Percentiles rank a stretch among this genome's conserved stretches.
These are phyloP conservation scores for Trachelus stipa DNA, from an alignment of 2,888 invertebrate genomes.

Conservation along the genomic window DNA sequence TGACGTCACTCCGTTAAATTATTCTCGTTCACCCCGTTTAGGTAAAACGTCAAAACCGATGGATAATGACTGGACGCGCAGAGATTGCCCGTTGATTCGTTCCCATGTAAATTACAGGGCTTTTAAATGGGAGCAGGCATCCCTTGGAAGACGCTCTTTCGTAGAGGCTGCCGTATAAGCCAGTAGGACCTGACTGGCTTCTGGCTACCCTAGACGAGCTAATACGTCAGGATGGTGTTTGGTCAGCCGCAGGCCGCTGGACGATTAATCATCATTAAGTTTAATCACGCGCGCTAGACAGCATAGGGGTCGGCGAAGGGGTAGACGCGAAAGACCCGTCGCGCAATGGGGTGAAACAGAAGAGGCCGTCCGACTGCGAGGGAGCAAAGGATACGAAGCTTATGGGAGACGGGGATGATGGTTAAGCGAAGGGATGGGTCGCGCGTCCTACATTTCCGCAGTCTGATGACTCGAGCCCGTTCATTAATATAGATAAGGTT, in stretches of 20 bases:
- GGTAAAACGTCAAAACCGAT: neutral
- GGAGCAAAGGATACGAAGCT: neutral
- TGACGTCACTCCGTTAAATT: neutral
- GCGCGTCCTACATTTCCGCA: conserved; percentile 19
- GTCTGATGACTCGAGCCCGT: conserved; percentile 19
- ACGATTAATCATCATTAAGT: conserved; percentile 26
- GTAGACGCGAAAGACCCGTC: conserved; percentile 4
- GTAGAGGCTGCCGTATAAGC: conserved; percentile 16
- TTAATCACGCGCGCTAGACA: conserved; percentile 20
- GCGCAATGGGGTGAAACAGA: neutral
- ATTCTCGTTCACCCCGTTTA: neutral
- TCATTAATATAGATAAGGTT: conserved; percentile 26
- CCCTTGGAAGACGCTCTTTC: conserved; percentile 29
- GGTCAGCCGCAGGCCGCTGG: conserved; percentile 24
- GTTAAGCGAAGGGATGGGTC: conserved; percentile 4
- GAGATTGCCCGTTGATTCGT: neutral
- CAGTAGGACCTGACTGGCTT: neutral
- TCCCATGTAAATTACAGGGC: neutral
- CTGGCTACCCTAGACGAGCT: conserved; percentile 15
- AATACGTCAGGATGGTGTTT: conserved; percentile 24
- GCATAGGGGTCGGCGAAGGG: neutral
- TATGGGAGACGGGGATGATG: neutral
- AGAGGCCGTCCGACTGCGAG: neutral
- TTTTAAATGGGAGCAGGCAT: conserved; percentile 12
- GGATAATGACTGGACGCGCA: neutral